phyloP scores from a whole-genome alignment of 2,797 vertebrate genomes.

The Enteromius anoplus region DNA sequence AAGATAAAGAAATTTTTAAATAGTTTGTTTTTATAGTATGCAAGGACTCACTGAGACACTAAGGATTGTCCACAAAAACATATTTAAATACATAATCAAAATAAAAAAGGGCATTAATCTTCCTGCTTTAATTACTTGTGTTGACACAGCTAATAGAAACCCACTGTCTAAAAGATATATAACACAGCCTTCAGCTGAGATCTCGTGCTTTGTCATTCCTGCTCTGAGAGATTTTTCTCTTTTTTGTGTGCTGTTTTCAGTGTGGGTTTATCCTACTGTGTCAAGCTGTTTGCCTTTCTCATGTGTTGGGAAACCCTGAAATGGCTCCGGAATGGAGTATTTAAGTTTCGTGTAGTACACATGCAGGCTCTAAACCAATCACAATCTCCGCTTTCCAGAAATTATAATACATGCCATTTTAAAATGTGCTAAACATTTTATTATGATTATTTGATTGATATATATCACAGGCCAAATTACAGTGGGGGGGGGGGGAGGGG shows the following conservation, averaged over 20 bases:
- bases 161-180: conserved; percentile 59
- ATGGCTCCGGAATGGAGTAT: conserved; percentile 69
- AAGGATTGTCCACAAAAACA: background rate
- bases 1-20: background rate
- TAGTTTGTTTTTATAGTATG: conserved; percentile 10
- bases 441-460: background rate
- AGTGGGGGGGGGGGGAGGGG: no score
- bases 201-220: conserved; percentile 80
- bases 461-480: background rate
- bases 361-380: background rate
- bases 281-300: conserved; percentile 74
- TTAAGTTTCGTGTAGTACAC: background rate
- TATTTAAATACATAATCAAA: background rate
- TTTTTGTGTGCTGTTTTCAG: conserved; percentile 63
- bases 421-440: background rate
- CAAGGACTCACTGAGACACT: background rate
- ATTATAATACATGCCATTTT: background rate
- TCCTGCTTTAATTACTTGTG: conserved; percentile 42
- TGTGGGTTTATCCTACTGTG: conserved; percentile 80
- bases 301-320: conserved; percentile 72
- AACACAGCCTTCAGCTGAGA: conserved; percentile 73
- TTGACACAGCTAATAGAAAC: conserved; percentile 45
- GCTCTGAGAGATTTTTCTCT: conserved; percentile 76
- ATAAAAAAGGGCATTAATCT: conserved; percentile 43
- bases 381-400: background rate